Evolutionary conservation across 2,113 vertebrate species (phyloP).

Genomic region (Bufo bufo): DNA sequence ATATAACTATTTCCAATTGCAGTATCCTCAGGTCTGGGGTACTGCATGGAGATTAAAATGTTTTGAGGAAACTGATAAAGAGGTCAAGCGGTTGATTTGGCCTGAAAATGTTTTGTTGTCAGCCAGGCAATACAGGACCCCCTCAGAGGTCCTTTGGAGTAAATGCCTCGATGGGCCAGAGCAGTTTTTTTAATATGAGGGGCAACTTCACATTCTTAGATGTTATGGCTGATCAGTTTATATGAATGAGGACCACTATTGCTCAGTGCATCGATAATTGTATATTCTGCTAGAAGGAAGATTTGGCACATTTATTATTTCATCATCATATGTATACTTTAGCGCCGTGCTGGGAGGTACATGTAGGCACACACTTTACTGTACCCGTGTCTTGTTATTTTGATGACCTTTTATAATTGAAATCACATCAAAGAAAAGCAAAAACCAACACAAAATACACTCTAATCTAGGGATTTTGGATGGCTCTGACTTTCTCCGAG

Average conservation of each 20-base stretch:
- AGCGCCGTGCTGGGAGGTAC: constrained; percentile 6
- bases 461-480: constrained; percentile 46
- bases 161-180: too few species aligned
- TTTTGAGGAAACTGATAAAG: too few species aligned
- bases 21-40: too few species aligned
- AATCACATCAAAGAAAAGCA: constrained; percentile 50
- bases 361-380: constrained; percentile 12
- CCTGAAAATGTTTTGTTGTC: too few species aligned
- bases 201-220: too few species aligned
- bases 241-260: not conserved
- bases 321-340: not conserved
- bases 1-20: too few species aligned
- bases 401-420: constrained; percentile 46
- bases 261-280: not conserved
- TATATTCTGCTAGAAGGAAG: not conserved
- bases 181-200: too few species aligned
- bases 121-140: too few species aligned
- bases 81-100: too few species aligned
- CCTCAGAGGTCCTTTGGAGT: too few species aligned
- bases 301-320: not conserved
- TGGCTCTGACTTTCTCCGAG: constrained; percentile 10
- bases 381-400: constrained; percentile 17
- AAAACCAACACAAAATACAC: constrained; percentile 39
- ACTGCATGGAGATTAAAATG: too few species aligned
- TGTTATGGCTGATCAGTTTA: too few species aligned